Percentiles rank a stretch among this genome's conserved stretches.
phyloP scores from a whole-genome alignment of 2,113 vertebrate species.

The Suncus etruscus region DNA sequence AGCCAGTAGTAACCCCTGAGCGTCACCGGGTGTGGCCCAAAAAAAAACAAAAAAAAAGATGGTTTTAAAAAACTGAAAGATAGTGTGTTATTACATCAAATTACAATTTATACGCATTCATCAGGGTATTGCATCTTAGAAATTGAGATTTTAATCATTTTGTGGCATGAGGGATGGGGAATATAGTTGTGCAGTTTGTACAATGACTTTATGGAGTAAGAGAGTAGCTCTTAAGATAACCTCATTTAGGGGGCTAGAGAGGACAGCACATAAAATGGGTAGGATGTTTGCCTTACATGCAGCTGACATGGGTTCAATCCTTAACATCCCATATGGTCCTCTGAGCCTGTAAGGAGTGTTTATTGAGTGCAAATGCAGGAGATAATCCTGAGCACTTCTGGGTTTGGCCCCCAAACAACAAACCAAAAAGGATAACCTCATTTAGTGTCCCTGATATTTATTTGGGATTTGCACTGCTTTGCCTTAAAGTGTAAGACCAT shows the following conservation, averaged over 20 bases:
- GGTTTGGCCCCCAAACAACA: no score
- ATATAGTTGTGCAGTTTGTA: constrained; percentile 15
- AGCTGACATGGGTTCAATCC: no score
- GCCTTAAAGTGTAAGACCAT: constrained; percentile 80
- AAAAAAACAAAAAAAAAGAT: no score
- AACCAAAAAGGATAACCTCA: background rate
- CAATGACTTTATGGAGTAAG: background rate
- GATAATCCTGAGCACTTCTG: no score
- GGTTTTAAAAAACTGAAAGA: no score
- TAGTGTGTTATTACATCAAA: background rate
- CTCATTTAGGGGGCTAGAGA: background rate
- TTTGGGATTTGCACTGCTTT: constrained; percentile 75
- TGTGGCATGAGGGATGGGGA: background rate
- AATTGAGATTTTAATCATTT: constrained; percentile 39
- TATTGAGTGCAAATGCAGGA: no score
- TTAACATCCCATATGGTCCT: no score
- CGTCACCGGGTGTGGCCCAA: no score
- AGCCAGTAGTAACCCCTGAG: no score
- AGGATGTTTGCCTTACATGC: no score
- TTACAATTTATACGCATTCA: background rate
- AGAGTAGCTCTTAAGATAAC: background rate
- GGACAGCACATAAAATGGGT: no score
- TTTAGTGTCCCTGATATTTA: constrained; percentile 80
- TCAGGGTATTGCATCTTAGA: background rate
- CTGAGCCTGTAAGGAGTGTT: no score